Base-by-base conservation (phyloP, 2,888 invertebrate species). In the Nemurella pictetii region DNA sequence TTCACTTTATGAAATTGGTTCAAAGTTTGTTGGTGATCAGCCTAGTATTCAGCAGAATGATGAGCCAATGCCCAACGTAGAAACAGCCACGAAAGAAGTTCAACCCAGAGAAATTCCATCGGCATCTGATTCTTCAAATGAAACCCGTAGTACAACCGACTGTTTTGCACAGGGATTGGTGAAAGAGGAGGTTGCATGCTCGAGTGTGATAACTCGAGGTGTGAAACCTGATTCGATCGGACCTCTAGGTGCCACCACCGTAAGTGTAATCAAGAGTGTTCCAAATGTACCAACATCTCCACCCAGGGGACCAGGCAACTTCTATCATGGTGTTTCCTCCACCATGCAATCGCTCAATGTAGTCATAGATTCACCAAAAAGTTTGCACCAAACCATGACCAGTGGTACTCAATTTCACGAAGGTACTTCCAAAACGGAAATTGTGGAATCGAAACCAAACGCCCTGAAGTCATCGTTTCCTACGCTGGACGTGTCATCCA, bases 251-350 rank as follows among this genome's bases (percentile, higher is more conserved):
- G 25, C 20, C 0, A 3, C 32, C 80, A 80, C 80, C 5, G 85
- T 86, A 20, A 86, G 86, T 84, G 86, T 86, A 25, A 86, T 86
- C 30, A 85, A 85, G 27, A 84, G 83, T 85, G 85, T 73, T 25
- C 84, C 85, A 80, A 85, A 77, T 20, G 27, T 75, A 25, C 55
- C 55, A 15, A 27, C 27, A 7, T 7, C n/a, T 75, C 75, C 75
- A 2, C 27, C 15, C n/a, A 75, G 26, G 9, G 75, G 9, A 28
- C 75, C 75, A 75, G 75, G 25, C n/a, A 75, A 7, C 9, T 55
- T 7, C 55, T 55, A n/a, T n/a, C n/a, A n/a, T n/a, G n/a, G n/a
- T n/a, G n/a, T n/a, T n/a, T 7, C 55, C 55, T 55, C 55, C 15
- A 55, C 20, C 55, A 55, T 20, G 55, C 9, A 55, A 55, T 55